These are phyloP conservation scores for Rhopalosiphum nymphaeae DNA, from an alignment of 2,888 invertebrate genomes.

Conservation along the genomic window DNA sequence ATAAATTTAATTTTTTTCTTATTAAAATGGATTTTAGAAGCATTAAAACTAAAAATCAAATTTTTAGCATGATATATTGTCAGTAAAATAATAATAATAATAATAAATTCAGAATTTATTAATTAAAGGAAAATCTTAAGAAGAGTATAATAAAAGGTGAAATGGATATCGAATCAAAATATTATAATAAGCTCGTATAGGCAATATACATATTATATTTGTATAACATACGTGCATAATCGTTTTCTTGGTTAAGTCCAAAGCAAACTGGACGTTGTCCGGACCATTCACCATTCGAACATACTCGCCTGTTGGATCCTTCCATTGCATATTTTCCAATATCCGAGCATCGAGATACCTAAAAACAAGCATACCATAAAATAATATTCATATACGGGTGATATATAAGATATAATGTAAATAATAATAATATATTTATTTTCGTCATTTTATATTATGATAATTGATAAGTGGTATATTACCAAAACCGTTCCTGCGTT, in stretches of 20 bases:
- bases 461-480: conserved; percentile 69
- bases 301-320: conserved; percentile 81
- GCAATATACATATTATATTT: background rate
- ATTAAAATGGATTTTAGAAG: background rate
- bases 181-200: background rate
- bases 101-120: background rate
- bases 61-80: background rate
- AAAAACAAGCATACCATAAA: background rate
- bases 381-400: background rate
- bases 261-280: conserved; percentile 83
- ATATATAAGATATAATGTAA: background rate
- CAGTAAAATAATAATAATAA: background rate
- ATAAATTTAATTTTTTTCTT: background rate
- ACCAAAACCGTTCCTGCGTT: conserved; percentile 80
- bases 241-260: conserved; percentile 87
- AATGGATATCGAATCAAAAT: background rate
- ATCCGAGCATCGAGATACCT: conserved; percentile 80
- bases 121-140: background rate
- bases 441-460: background rate
- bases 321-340: conserved; percentile 88
- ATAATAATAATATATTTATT: background rate
- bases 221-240: conserved; percentile 80
- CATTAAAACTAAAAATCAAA: background rate
- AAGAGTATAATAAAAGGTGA: background rate
- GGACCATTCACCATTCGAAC: conserved; percentile 85